Percentiles rank a stretch among this genome's conserved stretches.
These are phyloP conservation scores for Drosophila bipectinata DNA, from an alignment of 1,140 invertebrate genomes.

Conservation along the genomic window DNA sequence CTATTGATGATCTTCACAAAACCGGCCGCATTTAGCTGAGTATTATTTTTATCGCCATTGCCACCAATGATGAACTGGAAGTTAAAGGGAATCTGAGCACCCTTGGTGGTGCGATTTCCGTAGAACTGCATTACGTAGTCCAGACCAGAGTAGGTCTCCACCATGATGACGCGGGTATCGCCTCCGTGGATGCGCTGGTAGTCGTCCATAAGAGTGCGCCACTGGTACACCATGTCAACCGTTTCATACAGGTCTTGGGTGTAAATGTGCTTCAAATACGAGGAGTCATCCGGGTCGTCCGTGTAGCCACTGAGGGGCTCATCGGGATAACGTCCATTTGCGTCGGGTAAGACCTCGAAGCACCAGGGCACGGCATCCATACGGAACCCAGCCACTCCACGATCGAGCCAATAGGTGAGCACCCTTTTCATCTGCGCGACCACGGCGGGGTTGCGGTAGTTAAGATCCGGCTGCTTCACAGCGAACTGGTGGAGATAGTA, in stretches of 20 bases:
- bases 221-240: slow-evolving; percentile 86
- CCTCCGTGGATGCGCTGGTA: slow-evolving; percentile 84
- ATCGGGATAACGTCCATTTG: slow-evolving; percentile 85
- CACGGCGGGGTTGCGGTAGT: slow-evolving; percentile 88
- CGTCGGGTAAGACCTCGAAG: slow-evolving; percentile 85
- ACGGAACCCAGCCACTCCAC: slow-evolving; percentile 91
- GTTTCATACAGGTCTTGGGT: slow-evolving; percentile 87
- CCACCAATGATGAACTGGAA: slow-evolving; percentile 84
- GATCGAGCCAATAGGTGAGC: slow-evolving; percentile 90
- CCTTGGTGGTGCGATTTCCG: slow-evolving; percentile 84
- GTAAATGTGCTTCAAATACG: slow-evolving; percentile 87
- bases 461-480: slow-evolving; percentile 88
- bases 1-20: slow-evolving; percentile 83
- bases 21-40: slow-evolving; percentile 83
- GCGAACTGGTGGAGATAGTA: slow-evolving; percentile 89
- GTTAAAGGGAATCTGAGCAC: slow-evolving; percentile 87
- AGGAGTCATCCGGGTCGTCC: slow-evolving; percentile 84
- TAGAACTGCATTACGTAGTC: slow-evolving; percentile 86
- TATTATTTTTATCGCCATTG: slow-evolving; percentile 82
- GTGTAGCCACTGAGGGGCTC: slow-evolving; percentile 85
- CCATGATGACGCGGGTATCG: slow-evolving; percentile 88
- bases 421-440: slow-evolving; percentile 88
- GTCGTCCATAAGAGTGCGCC: slow-evolving; percentile 86
- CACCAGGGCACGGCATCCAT: slow-evolving; percentile 87
- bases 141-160: slow-evolving; percentile 86